Conservation (phyloP, 2,797 vertebrate genomes). For the Hephaestus fuliginosus region DNA sequence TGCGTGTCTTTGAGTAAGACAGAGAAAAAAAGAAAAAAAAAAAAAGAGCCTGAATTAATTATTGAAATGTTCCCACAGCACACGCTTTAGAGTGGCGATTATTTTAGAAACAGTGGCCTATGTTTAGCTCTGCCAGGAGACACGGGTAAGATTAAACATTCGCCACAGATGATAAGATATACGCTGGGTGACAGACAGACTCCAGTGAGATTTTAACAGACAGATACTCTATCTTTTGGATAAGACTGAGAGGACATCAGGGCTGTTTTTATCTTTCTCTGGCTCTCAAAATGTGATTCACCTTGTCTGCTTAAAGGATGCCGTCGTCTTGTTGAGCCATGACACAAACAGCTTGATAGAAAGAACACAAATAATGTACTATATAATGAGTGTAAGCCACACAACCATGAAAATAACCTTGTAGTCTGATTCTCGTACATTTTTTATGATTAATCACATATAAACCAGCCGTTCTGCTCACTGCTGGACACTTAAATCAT, state of each 20-base stretch:
- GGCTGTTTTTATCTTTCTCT: conserved; percentile 28
- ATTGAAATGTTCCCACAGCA: conserved; percentile 69
- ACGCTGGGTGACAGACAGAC: conserved; percentile 25
- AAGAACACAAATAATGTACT: background rate
- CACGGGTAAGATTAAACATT: conserved; percentile 36
- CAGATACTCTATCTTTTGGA: conserved; percentile 58
- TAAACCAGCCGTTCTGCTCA: background rate
- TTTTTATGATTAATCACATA: background rate
- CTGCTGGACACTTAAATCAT: background rate
- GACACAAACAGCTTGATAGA: background rate
- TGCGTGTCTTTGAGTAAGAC: conserved; percentile 45
- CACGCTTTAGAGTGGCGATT: conserved; percentile 40
- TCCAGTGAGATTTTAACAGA: conserved; percentile 30
- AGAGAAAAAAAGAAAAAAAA: conserved; percentile 43
- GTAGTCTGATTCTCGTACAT: no score
- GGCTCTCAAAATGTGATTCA: conserved; percentile 19
- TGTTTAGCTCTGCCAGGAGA: conserved; percentile 65
- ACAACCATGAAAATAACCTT: background rate
- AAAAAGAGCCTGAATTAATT: conserved; percentile 67
- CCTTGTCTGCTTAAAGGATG: background rate
- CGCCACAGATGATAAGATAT: conserved; percentile 52
- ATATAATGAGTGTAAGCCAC: background rate
- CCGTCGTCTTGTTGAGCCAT: background rate
- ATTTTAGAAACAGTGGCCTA: conserved; percentile 69
- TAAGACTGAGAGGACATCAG: conserved; percentile 38